A percentile compares a stretch with the other conserved stretches of the same genome.
phyloP scores from a whole-genome alignment of 2,797 vertebrate species.

The Tarsius wallacei region DNA sequence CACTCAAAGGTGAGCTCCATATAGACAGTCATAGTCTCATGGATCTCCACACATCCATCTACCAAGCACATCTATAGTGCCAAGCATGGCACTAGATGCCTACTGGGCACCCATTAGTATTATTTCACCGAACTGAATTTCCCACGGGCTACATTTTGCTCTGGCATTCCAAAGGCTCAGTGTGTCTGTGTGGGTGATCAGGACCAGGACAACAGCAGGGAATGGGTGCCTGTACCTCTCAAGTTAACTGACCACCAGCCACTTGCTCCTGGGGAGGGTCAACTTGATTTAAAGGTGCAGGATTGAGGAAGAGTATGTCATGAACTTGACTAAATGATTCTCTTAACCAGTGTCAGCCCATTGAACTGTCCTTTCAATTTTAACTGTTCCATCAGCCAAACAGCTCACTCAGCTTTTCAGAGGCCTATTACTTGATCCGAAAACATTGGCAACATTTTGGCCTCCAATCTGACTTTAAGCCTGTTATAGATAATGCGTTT shows the following conservation, averaged over 20 bases:
- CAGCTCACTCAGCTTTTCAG: slow-evolving; percentile 76
- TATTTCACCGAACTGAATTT: not conserved
- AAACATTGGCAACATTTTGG: slow-evolving; percentile 61
- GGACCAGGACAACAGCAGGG: not conserved
- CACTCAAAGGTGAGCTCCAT: not conserved
- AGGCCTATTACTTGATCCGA: slow-evolving; percentile 70
- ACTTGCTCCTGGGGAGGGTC: not conserved
- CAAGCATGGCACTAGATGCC: not conserved
- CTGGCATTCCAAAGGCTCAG: not conserved
- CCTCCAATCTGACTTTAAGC: slow-evolving; percentile 71
- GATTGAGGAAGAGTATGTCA: slow-evolving; percentile 55
- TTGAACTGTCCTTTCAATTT: slow-evolving; percentile 71
- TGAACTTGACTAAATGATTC: slow-evolving; percentile 75
- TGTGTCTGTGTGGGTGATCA: not conserved
- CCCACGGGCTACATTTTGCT: not conserved
- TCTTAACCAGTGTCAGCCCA: slow-evolving; percentile 57
- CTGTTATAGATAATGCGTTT: slow-evolving; percentile 75
- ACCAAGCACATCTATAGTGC: not conserved
- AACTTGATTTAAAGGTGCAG: slow-evolving; percentile 64
- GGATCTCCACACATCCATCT: too few relatives aligned
- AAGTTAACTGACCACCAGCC: slow-evolving; percentile 40
- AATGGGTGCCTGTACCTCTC: not conserved
- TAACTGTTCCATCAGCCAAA: slow-evolving; percentile 63
- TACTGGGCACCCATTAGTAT: not conserved
- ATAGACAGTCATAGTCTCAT: not conserved